phyloP scores from a whole-genome alignment of 2,113 vertebrate species.

The Himantopus leucocephalus region DNA sequence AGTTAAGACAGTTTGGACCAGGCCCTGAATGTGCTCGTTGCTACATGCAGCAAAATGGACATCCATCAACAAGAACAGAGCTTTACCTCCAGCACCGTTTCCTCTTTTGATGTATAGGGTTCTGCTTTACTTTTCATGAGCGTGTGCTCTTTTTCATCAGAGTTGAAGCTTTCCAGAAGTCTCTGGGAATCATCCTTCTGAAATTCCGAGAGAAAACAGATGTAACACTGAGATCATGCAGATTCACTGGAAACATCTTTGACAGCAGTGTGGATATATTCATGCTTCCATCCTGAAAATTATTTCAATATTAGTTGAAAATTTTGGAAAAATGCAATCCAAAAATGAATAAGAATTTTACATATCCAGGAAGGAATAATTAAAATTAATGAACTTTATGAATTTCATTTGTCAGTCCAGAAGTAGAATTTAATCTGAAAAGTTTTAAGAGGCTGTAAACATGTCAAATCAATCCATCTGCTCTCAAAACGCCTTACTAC shows the following conservation, averaged over 20 bases:
- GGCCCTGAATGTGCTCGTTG: neutral
- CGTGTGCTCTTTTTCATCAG: neutral
- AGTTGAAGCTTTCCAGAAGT: slow-evolving; percentile 76
- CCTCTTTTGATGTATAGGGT: neutral
- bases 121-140: slow-evolving; percentile 19
- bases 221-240: neutral
- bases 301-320: neutral
- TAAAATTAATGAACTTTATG: neutral
- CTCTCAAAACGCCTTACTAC: neutral
- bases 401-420: neutral
- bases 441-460: neutral
- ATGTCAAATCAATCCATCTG: neutral
- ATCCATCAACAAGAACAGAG: neutral
- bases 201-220: slow-evolving; percentile 21
- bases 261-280: neutral
- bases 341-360: neutral
- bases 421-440: neutral
- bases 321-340: neutral
- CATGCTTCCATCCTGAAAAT: neutral
- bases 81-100: slow-evolving; percentile 55
- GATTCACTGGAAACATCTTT: neutral
- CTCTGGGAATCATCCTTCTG: slow-evolving; percentile 79
- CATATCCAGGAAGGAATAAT: neutral
- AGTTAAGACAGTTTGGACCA: too few relatives aligned
- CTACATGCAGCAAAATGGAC: neutral